Conservation (phyloP, 2,888 invertebrate species). For the Hyalella azteca region DNA sequence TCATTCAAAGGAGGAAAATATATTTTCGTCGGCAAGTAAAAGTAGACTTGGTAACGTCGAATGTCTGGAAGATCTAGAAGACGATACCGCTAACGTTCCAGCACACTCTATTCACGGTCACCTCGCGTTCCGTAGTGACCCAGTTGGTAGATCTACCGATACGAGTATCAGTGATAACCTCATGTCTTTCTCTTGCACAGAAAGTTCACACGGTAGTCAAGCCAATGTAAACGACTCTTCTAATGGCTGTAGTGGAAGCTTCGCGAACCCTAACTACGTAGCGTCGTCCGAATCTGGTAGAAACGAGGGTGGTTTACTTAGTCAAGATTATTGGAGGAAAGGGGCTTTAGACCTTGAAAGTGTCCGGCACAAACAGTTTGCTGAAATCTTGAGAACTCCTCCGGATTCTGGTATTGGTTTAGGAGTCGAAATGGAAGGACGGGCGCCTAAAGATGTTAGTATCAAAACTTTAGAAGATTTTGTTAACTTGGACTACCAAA, state of each 20-base stretch:
- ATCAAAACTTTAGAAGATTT: constrained; percentile 52
- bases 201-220: constrained; percentile 52
- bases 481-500: constrained; percentile 51
- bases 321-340: constrained; percentile 56
- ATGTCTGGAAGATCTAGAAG: constrained; percentile 44
- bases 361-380: constrained; percentile 62
- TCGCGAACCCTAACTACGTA: constrained; percentile 57
- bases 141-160: constrained; percentile 48
- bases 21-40: neutral
- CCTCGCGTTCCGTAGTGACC: constrained; percentile 52
- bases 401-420: constrained; percentile 65
- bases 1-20: no score
- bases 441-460: constrained; percentile 51
- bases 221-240: constrained; percentile 43
- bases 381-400: constrained; percentile 68
- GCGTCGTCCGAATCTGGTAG: neutral
- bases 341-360: constrained; percentile 57
- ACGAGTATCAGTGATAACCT: constrained; percentile 58
- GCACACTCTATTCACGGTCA: constrained; percentile 53
- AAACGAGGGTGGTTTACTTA: constrained; percentile 46
- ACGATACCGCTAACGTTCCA: constrained; percentile 47
- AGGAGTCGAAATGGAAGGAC: constrained; percentile 56
- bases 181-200: constrained; percentile 58
- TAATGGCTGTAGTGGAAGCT: constrained; percentile 51
- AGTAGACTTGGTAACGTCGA: neutral